Percentiles rank a stretch among this genome's conserved stretches.
Evolutionary conservation across 2,888 invertebrate species (phyloP).

Genomic region (Gari tellinella): DNA sequence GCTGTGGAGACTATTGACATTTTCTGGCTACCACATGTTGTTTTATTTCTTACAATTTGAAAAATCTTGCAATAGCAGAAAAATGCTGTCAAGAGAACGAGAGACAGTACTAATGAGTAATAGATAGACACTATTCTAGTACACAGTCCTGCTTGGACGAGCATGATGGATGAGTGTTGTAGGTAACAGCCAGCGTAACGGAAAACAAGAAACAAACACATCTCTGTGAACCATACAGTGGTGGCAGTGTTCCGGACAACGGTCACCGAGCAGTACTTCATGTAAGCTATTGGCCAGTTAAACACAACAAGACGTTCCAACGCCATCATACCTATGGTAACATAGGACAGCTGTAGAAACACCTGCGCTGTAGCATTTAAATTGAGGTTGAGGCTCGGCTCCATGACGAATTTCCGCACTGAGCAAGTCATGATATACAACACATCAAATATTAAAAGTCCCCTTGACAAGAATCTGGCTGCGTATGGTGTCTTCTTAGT

Average conservation of each 20-base stretch:
- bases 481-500: conserved; percentile 18
- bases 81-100: neutral
- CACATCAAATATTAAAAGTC: conserved; percentile 11
- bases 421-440: conserved; percentile 7
- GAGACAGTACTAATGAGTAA: neutral
- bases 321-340: conserved; percentile 15
- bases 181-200: conserved; percentile 23
- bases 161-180: neutral
- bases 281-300: neutral
- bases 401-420: conserved; percentile 11
- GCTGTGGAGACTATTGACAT: neutral
- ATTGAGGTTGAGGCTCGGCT: conserved; percentile 4
- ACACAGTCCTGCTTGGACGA: conserved; percentile 24
- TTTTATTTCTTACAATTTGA: conserved; percentile 2
- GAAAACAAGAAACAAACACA: neutral
- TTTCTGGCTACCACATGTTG: neutral
- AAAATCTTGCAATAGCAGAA: conserved; percentile 10
- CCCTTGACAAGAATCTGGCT: conserved; percentile 11
- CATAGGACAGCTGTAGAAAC: neutral
- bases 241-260: neutral
- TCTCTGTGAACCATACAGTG: conserved; percentile 3
- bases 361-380: conserved; percentile 1
- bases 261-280: neutral
- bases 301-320: conserved; percentile 17
- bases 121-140: neutral